Conservation (phyloP, 2,888 invertebrate genomes). For the Habrosyne pyritoides region DNA sequence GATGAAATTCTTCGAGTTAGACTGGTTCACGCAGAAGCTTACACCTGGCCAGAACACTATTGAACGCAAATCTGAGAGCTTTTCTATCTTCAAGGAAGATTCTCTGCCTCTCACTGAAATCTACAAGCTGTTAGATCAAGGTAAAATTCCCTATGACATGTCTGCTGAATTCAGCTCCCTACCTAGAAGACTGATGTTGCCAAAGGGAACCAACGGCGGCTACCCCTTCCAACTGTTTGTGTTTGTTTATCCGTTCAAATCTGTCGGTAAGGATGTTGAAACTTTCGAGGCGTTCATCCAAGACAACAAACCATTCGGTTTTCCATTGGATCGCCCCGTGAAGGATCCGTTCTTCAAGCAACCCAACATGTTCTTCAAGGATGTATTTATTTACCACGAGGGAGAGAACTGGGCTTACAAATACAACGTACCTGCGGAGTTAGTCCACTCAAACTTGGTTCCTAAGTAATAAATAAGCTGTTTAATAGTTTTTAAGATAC, state of each 20-base stretch:
- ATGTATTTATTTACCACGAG: slow-evolving; percentile 81
- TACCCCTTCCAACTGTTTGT: slow-evolving; percentile 86
- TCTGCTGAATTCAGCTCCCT: slow-evolving; percentile 82
- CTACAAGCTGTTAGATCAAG: slow-evolving; percentile 81
- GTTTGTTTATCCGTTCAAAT: slow-evolving; percentile 81
- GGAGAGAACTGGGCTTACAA: slow-evolving; percentile 60
- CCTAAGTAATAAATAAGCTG: slow-evolving; percentile 40
- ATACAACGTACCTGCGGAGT: slow-evolving; percentile 48
- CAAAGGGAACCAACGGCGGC: slow-evolving; percentile 88
- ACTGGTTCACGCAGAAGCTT: slow-evolving; percentile 84
- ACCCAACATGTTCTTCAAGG: slow-evolving; percentile 85
- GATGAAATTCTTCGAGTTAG: slow-evolving; percentile 85
- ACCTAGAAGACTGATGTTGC: slow-evolving; percentile 88
- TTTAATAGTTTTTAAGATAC: background rate
- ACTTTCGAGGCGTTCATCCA: slow-evolving; percentile 49
- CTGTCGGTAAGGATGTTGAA: slow-evolving; percentile 59
- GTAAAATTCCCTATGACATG: slow-evolving; percentile 78
- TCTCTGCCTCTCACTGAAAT: slow-evolving; percentile 84
- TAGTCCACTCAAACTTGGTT: slow-evolving; percentile 38
- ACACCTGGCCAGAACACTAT: slow-evolving; percentile 86
- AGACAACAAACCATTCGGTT: slow-evolving; percentile 82
- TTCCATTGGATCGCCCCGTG: slow-evolving; percentile 83
- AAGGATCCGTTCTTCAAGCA: slow-evolving; percentile 70
- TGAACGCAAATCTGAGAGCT: slow-evolving; percentile 86
- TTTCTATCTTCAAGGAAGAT: slow-evolving; percentile 85